Base-by-base conservation (phyloP, 2,797 vertebrate species). In the Pangasius sanitwongsei region DNA sequence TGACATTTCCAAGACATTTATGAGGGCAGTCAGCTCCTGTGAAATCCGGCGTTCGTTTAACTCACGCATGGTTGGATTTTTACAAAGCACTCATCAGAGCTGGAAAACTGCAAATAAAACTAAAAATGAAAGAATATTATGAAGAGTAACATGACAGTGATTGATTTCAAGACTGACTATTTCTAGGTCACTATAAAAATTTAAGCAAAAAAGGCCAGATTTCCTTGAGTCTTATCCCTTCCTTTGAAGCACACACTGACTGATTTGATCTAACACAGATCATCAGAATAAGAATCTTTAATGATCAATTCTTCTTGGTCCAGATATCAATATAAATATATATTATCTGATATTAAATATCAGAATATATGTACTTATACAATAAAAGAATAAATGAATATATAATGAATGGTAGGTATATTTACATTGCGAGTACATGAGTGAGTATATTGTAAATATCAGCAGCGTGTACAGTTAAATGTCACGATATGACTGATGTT, bases 1-100 rank as follows among this genome's bases (percentile, higher is more conserved):
- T 89, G 85, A 87, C 86, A 89, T 89, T 89, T 89, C 67, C 81
- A 77, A 89, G 89, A 87, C 86, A 84, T 89, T 89, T 89, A 83
- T 89, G 85, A 75, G 86, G 85, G 69, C 44, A 67, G 34, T 80
- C 48, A 16, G n/a, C 41, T 59, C 12, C 37, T 23, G 80, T 3
- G 34, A 59, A 74, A 72, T 31, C 65, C 8, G 0, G 1, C 13
- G 9, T 84, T 80, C 72, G 8, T 80, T 84, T 80, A 77, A 78
- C 44, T 75, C 70, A 20, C 12, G n/a, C 80, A 25, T 12, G 59
- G 34, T 3, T 63, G 4, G 23, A 16, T 41, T 83, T 44, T 65
- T 59, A 59, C 59, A 65, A 3, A 44, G 1, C 28, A n/a, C 70
- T 88, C 23, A 63, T 65, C 59, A 67, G 61, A 50, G 28, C 41